Percentiles rank a stretch among this genome's conserved stretches.
phyloP scores from a whole-genome alignment of 2,113 vertebrate species.

The Melanostigma gelatinosum region DNA sequence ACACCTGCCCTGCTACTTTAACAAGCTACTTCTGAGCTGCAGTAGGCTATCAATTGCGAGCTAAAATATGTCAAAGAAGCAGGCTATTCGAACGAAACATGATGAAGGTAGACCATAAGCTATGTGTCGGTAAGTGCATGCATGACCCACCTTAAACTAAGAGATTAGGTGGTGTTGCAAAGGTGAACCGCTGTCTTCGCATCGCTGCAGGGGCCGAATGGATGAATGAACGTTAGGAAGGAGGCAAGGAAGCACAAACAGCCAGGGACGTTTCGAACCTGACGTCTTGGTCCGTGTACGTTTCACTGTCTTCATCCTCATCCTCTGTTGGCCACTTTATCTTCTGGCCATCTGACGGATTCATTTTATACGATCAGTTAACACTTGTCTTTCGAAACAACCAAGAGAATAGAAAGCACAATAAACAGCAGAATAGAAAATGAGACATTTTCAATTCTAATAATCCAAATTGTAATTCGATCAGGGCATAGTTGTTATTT shows the following conservation, averaged over 20 bases:
- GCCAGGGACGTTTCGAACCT: neutral
- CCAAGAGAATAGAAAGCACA: too few relatives aligned
- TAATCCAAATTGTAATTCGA: too few relatives aligned
- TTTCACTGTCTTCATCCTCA: too few relatives aligned
- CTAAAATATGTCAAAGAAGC: too few relatives aligned
- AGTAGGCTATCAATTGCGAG: neutral
- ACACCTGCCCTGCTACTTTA: neutral
- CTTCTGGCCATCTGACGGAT: too few relatives aligned
- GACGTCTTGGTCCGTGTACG: too few relatives aligned
- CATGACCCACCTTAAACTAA: neutral
- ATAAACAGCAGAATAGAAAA: too few relatives aligned
- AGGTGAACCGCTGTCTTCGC: rapidly evolving
- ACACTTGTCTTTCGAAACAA: too few relatives aligned
- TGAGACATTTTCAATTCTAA: too few relatives aligned
- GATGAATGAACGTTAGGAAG: neutral
- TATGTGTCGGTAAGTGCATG: neutral
- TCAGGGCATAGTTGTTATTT: too few relatives aligned
- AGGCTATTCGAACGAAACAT: neutral
- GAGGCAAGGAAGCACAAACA: neutral
- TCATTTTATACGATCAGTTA: too few relatives aligned
- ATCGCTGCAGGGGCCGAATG: neutral
- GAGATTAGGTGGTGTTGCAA: neutral
- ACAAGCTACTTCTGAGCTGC: neutral
- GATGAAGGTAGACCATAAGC: neutral
- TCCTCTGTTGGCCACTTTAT: too few relatives aligned